A percentile compares a stretch with the other conserved stretches of the same genome.
These are phyloP conservation scores for Caenorhabditis sp. DNA, from an alignment of 2,888 invertebrate species.

Conservation along the genomic window DNA sequence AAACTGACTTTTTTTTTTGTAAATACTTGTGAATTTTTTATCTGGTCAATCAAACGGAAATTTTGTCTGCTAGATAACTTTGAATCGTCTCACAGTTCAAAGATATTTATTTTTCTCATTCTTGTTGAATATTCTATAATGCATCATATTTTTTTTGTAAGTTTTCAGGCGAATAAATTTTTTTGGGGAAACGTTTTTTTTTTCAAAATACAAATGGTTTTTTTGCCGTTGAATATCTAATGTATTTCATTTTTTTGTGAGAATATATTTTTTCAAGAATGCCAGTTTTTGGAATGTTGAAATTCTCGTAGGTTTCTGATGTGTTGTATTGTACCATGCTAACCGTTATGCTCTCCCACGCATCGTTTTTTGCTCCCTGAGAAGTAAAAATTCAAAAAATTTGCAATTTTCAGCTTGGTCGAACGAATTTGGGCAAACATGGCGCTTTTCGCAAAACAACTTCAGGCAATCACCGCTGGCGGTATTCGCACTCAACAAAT, in stretches of 20 bases:
- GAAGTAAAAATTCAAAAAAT: too few relatives aligned
- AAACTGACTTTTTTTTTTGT: slow-evolving; percentile 2
- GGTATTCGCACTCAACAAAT: slow-evolving; percentile 31
- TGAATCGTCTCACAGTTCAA: background rate
- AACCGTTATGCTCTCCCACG: background rate
- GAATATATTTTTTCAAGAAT: background rate
- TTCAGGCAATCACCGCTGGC: slow-evolving; percentile 19
- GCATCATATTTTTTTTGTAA: background rate
- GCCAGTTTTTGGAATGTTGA: background rate
- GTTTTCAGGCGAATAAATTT: background rate
- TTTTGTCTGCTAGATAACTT: background rate
- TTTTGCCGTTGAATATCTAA: background rate
- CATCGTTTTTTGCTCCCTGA: background rate
- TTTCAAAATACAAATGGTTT: background rate
- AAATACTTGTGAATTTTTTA: background rate
- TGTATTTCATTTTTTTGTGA: background rate
- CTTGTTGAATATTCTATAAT: background rate
- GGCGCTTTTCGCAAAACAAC: slow-evolving; percentile 29
- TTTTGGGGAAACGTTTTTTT: background rate
- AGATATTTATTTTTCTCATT: background rate
- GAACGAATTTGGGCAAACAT: slow-evolving; percentile 25
- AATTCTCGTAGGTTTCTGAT: background rate
- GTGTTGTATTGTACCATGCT: background rate
- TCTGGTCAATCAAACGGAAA: too few relatives aligned
- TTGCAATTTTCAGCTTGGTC: slow-evolving; percentile 15